These are phyloP conservation scores for Anoplius nigerrimus DNA, from an alignment of 2,888 invertebrate genomes.

Conservation along the genomic window DNA sequence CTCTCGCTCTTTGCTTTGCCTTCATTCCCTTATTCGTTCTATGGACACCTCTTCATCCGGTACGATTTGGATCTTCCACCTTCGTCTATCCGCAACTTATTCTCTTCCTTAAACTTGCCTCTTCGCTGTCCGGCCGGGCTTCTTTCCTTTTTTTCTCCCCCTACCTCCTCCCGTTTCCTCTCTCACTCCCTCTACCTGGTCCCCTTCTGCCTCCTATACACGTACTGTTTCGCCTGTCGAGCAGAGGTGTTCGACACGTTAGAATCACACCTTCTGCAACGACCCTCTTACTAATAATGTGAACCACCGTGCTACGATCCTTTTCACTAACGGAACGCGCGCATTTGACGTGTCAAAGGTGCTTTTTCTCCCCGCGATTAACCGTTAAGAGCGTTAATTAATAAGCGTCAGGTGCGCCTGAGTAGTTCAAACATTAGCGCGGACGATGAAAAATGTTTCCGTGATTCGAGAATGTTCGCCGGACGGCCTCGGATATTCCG, in stretches of 20 bases:
- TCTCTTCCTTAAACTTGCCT: too few relatives aligned
- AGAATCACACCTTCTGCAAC: conserved; percentile 73
- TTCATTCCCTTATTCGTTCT: conserved; percentile 38
- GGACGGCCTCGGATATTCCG: too few relatives aligned
- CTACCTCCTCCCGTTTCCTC: neutral
- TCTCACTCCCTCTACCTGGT: conserved; percentile 23
- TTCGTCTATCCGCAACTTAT: conserved; percentile 3
- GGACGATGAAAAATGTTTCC: too few relatives aligned
- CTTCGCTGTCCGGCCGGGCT: conserved; percentile 10
- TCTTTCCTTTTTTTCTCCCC: too few relatives aligned
- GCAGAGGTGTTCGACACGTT: conserved; percentile 67
- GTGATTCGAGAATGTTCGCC: too few relatives aligned
- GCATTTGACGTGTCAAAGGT: too few relatives aligned
- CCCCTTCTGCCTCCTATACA: conserved; percentile 38
- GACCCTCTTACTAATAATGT: conserved; percentile 70
- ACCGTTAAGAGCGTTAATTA: too few relatives aligned
- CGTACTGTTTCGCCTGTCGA: conserved; percentile 59
- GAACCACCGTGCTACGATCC: conserved; percentile 51
- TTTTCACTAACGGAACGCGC: conserved; percentile 50
- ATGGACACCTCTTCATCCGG: conserved; percentile 26
- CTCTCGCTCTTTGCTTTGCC: conserved; percentile 36
- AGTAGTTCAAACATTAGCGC: too few relatives aligned
- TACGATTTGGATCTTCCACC: conserved; percentile 31
- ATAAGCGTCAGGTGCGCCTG: too few relatives aligned
- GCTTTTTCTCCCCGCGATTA: too few relatives aligned